A percentile compares a stretch with the other conserved stretches of the same genome.
These are phyloP conservation scores for Leucozona laternaria DNA, from an alignment of 2,888 invertebrate genomes.

Conservation along the genomic window DNA sequence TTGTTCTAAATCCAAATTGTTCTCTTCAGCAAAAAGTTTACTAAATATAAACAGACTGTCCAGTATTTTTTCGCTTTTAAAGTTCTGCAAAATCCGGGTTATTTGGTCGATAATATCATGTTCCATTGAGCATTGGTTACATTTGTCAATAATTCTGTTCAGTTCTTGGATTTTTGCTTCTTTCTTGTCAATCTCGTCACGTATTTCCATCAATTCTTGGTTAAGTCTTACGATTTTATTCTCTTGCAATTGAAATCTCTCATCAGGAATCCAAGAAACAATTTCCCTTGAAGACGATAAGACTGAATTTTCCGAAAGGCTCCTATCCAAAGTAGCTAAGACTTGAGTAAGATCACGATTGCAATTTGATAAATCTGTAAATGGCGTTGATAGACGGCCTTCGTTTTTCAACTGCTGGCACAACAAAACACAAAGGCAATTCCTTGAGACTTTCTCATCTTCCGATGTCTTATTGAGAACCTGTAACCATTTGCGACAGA, in stretches of 20 bases:
- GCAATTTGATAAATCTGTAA: constrained; percentile 68
- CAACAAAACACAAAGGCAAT: constrained; percentile 79
- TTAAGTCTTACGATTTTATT: constrained; percentile 65
- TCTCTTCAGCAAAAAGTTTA: constrained; percentile 44
- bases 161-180: constrained; percentile 76
- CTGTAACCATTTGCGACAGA: constrained; percentile 80
- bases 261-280: not conserved
- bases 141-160: constrained; percentile 74
- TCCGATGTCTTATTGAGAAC: constrained; percentile 77
- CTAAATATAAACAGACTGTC: constrained; percentile 48
- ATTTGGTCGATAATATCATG: constrained; percentile 47
- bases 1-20: constrained; percentile 35
- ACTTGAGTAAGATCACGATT: constrained; percentile 62
- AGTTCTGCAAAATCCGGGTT: constrained; percentile 24
- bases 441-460: constrained; percentile 79
- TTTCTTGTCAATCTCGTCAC: constrained; percentile 75
- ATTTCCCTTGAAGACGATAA: not conserved
- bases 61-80: constrained; percentile 18
- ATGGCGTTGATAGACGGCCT: constrained; percentile 55
- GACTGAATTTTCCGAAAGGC: constrained; percentile 1
- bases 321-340: constrained; percentile 50
- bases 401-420: constrained; percentile 78
- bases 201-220: constrained; percentile 72
- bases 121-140: constrained; percentile 56
- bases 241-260: constrained; percentile 26